Percentiles rank a stretch among this genome's conserved stretches.
Evolutionary conservation across 2,888 invertebrate genomes (phyloP).

Genomic region (Scaeva pyrastri): DNA sequence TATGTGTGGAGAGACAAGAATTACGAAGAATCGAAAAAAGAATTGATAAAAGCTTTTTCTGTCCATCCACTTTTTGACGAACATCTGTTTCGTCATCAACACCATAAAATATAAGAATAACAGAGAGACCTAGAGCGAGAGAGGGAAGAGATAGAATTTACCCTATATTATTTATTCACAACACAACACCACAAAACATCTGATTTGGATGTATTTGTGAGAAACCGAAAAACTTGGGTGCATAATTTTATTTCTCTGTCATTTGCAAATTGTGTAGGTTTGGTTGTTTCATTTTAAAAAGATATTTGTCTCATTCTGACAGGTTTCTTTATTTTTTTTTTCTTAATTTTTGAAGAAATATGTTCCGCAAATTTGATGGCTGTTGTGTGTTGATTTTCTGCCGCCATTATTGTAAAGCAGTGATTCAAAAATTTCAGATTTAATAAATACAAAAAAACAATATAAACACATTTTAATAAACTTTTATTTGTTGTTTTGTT

Average conservation of each 20-base stretch:
- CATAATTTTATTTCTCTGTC: neutral
- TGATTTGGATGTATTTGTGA: conserved; percentile 11
- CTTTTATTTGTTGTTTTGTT: too few relatives aligned
- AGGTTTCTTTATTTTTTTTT: conserved; percentile 1
- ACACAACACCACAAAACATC: conserved; percentile 24
- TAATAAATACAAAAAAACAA: too few relatives aligned
- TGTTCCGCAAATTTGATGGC: conserved; percentile 47
- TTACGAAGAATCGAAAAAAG: neutral
- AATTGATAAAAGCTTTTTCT: conserved; percentile 55
- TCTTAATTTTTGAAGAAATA: conserved; percentile 44
- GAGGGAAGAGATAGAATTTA: conserved; percentile 27
- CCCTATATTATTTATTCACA: conserved; percentile 17
- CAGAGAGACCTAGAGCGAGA: conserved; percentile 3
- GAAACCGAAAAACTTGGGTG: neutral
- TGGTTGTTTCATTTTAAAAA: conserved; percentile 20
- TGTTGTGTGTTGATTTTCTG: conserved; percentile 61
- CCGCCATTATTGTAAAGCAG: conserved; percentile 69
- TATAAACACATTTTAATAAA: too few relatives aligned
- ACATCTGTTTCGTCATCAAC: conserved; percentile 75
- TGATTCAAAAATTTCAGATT: conserved; percentile 31
- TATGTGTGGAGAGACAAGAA: conserved; percentile 30
- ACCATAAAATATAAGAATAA: conserved; percentile 48
- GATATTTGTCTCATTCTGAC: conserved; percentile 22
- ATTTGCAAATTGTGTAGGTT: conserved; percentile 23
- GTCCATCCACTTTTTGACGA: conserved; percentile 68